Conservation (phyloP, 2,888 invertebrate genomes). For the Oeneis ivallda region DNA sequence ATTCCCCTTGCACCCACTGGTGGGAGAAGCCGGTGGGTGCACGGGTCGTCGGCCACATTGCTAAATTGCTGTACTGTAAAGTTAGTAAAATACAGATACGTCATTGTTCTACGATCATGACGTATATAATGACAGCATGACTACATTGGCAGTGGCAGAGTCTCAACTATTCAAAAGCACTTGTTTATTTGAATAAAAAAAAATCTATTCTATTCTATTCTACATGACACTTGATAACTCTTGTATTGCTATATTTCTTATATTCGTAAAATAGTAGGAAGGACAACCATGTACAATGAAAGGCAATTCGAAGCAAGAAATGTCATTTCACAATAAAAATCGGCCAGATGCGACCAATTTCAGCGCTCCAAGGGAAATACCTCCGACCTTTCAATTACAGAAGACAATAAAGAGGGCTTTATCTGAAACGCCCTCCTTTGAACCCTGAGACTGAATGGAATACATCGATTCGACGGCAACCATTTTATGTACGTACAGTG, state of each 20-base stretch:
- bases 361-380: conserved; percentile 62
- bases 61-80: too few relatives aligned
- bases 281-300: conserved; percentile 2
- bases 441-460: conserved; percentile 37
- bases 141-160: too few relatives aligned
- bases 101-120: too few relatives aligned
- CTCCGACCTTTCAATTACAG: conserved; percentile 75
- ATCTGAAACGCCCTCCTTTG: conserved; percentile 49
- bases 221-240: not conserved
- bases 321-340: conserved; percentile 55
- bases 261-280: not conserved
- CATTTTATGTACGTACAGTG: conserved; percentile 9
- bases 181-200: too few relatives aligned
- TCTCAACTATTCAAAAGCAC: too few relatives aligned
- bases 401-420: conserved; percentile 73
- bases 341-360: conserved; percentile 66
- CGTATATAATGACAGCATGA: too few relatives aligned
- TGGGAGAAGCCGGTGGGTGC: too few relatives aligned
- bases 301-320: conserved; percentile 29
- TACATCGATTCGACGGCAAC: conserved; percentile 18
- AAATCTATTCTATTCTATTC: too few relatives aligned
- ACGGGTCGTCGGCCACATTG: too few relatives aligned
- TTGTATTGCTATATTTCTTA: not conserved
- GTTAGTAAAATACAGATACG: too few relatives aligned
- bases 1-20: too few relatives aligned